Evolutionary conservation across 2,888 invertebrate genomes (phyloP), one percentile per base, ranked within the genome.

Genomic region (Drosophila vallismaia): DNA sequence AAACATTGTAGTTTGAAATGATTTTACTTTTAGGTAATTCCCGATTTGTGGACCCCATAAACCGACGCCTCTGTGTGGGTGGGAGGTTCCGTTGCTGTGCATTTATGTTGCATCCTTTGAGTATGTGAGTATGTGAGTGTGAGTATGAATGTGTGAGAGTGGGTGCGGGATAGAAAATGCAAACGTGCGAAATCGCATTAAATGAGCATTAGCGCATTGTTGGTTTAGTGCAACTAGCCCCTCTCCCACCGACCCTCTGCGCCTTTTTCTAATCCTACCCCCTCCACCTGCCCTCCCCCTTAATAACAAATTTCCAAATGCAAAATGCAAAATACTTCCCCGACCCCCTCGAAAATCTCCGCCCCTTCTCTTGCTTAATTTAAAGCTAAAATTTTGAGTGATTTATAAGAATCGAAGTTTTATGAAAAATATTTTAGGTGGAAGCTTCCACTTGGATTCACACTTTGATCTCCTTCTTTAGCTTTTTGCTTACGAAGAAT

Each of bases 161-260:
- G 48, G 44, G 52, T 8, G 44, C 42, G 49, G 56, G 53, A 69
- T 69, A 73, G 70, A 66, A 79, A 80, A 88, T 75, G 68, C 60
- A 85, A 77, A 86, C 81, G 81, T 88, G 84, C 77, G 71, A 77
- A 89, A 81, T 83, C 77, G 77, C 87, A 89, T 89, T 88, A 89
- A 89, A 83, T 89, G 79, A 79, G 74, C 85, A 88, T 88, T 88
- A 86, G 82, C 72, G 79, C 74, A 72, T 72, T 82, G 86, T 87
- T 82, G 77, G 77, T 76, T 85, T 71, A 67, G 70, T 62, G 67
- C 66, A 52, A 24, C 31, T 33, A 33, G 52, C 53, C 49, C 26
- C 19, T 4, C 8, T 4, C 19, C 19, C 19, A 19, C 19, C 19
- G 19, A 19, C 19, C 19, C 19, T 2, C 19, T 19, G 19, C 2